Evolutionary conservation across 2,888 invertebrate species (phyloP).

Genomic region (Octonoba sinensis): DNA sequence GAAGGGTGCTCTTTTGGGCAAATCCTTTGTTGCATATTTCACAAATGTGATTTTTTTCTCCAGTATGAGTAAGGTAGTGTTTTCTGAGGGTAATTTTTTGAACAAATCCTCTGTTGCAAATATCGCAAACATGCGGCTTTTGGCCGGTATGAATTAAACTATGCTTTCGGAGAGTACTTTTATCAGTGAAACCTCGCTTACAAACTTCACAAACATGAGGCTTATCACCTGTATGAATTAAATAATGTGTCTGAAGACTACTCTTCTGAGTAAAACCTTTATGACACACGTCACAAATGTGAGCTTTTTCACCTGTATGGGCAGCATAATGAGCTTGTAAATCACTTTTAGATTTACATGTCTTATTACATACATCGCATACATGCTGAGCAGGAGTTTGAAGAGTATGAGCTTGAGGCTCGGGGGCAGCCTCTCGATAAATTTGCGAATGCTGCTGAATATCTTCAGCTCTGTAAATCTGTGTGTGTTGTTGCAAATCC

Average conservation of each 20-base stretch:
- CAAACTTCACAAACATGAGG: slow-evolving; percentile 59
- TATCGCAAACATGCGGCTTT: slow-evolving; percentile 59
- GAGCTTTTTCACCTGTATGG: slow-evolving; percentile 57
- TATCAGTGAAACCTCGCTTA: slow-evolving; percentile 56
- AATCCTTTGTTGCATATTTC: slow-evolving; percentile 59
- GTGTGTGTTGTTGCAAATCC: slow-evolving; percentile 55
- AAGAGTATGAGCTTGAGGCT: slow-evolving; percentile 5
- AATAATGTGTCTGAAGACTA: slow-evolving; percentile 60
- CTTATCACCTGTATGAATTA: slow-evolving; percentile 58
- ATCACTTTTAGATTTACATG: slow-evolving; percentile 54
- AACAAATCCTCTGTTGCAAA: slow-evolving; percentile 57
- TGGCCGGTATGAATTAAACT: slow-evolving; percentile 59
- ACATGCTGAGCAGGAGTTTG: slow-evolving; percentile 26
- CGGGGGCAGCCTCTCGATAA: slow-evolving; percentile 41
- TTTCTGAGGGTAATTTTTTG: slow-evolving; percentile 58
- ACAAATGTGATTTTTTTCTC: slow-evolving; percentile 60
- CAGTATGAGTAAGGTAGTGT: slow-evolving; percentile 59
- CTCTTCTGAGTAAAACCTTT: slow-evolving; percentile 61
- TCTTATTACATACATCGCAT: slow-evolving; percentile 54
- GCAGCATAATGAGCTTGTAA: slow-evolving; percentile 50
- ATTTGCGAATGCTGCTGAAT: slow-evolving; percentile 56
- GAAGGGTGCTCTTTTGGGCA: slow-evolving; percentile 58
- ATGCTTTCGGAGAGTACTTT: slow-evolving; percentile 55
- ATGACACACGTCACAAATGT: slow-evolving; percentile 60
- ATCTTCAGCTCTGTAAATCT: slow-evolving; percentile 49